Base-by-base conservation (phyloP, 1,140 invertebrate genomes). In the Caenorhabditis brenneri region DNA sequence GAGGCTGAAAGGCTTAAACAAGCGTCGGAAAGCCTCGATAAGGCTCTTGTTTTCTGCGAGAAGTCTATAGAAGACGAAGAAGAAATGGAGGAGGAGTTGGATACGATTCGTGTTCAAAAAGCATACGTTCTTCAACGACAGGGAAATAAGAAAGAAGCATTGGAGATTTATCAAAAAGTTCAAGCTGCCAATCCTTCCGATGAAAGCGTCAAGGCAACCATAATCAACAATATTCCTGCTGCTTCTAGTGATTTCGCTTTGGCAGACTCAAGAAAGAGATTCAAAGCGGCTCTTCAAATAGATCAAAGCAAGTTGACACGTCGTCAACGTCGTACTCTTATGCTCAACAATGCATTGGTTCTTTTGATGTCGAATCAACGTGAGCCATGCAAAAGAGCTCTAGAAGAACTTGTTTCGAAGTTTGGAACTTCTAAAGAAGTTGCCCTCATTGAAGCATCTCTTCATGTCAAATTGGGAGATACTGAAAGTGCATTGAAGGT, bases 361-460 rank as follows among this genome's bases (percentile, higher is more conserved):
- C 83, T 84, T 49, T 29, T 80, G 31, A 31, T 58, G 24, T 84
- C 83, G 10, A 84, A 84, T 65, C 83, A 84, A 60, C 78, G 83
- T 6, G 83, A 84, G 55, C 83, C 83, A 9, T 79, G 74, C 19
- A 78, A 78, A 27, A 27, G 78, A 22, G 78, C 53, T 16, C 51
- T 84, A 9, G 78, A 79, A 9, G 83, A 84, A 24, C 78, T 84
- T 27, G 24, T 53, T 16, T 36, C 42, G 15, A 58, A 80, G 5
- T 84, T 39, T 33, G 83, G 83, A 58, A 39, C 22, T 2, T 39
- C 78, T 16, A 53, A 80, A 15, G 74, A 80, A 12, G 49, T 78
- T 24, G 29, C 49, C 3, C 39, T 84, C 24, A 84, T 80, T 33
- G 46, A 84, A n/a, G 83, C 83, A 12, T 24, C 83, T n/a, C 83